Base-by-base conservation (phyloP, 2,797 vertebrate species). In the Clangula hyemalis region DNA sequence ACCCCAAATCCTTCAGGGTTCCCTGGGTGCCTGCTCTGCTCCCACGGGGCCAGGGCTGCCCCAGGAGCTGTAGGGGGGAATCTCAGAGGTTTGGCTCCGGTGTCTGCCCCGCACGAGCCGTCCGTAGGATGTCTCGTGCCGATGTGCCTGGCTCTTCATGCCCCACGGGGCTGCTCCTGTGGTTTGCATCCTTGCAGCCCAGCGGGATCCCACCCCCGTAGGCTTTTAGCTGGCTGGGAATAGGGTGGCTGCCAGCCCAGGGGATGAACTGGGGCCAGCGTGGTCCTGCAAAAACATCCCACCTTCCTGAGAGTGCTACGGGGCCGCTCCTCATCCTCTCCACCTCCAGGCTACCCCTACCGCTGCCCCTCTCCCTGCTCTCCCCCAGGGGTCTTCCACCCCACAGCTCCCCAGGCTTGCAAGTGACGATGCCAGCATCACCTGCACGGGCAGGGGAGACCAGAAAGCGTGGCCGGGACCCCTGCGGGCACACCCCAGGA, bases 31-130 rank as follows among this genome's bases (percentile, higher is more conserved):
- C 47, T 49, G 47, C 54, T 69, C 58, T 25, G 4, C 4, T 22
- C 32, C 57, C 57, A 10, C 0, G 0, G 60, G 75, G 60, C 45
- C 0, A 0, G 34, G 38, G 25, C 51, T 28, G 51, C 6, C 21
- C 0, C 8, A 0, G 45, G 14, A 10, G 21, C 58, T 70, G n/a
- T 24, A 9, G 24, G 12, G 16, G 22, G 34, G 17, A 58, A 84
- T 18, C 56, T 61, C 75, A n/a, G 53, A 57, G 62, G 36, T 45
- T 89, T 62, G 34, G 49, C 51, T 14, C 75, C 27, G 21, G 36
- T 39, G 24, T 71, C 43, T 45, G 34, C 39, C 41, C 16, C 32
- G 34, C 58, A 39, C 21, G 25, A 76, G 69, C 39, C 27, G 30
- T 53, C 68, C 53, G 12, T 25, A 16, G 47, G 62, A 75, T 1